A percentile compares a stretch with the other conserved stretches of the same genome.
phyloP scores from a whole-genome alignment of 2,888 invertebrate genomes.

The Cryptus armator region DNA sequence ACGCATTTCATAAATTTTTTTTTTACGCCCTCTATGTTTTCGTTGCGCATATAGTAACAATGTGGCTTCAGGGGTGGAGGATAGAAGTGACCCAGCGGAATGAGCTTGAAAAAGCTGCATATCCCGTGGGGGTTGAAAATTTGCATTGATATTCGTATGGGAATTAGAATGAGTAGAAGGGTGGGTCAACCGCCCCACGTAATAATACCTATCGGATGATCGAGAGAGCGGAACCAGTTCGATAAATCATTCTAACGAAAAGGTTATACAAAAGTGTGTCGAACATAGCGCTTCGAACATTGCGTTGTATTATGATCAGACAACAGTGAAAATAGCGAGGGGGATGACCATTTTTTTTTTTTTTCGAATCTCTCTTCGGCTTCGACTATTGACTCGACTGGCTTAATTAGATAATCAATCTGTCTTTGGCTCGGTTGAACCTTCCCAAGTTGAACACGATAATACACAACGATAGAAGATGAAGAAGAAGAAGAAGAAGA shows the following conservation, averaged over 20 bases:
- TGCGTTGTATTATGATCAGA: background rate
- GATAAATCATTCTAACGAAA: background rate
- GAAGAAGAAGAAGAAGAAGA: background rate
- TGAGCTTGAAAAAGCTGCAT: background rate
- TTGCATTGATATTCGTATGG: conserved; percentile 12
- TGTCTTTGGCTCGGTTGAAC: conserved; percentile 11
- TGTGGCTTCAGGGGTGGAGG: no score
- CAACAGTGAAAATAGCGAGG: background rate
- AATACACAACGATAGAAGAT: background rate
- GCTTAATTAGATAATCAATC: conserved; percentile 19
- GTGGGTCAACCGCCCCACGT: background rate
- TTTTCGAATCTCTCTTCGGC: background rate
- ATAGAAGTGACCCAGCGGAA: background rate
- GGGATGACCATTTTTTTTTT: background rate
- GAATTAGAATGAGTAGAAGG: background rate
- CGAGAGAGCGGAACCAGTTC: background rate
- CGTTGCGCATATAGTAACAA: background rate
- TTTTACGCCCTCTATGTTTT: no score
- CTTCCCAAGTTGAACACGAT: background rate
- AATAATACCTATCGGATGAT: background rate
- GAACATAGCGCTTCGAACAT: background rate
- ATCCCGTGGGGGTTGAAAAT: background rate
- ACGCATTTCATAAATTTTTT: background rate
- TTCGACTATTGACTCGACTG: background rate
- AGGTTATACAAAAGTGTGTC: no score